Conservation (phyloP, 2,113 vertebrate genomes). For the Dicrurus megarhynchus region DNA sequence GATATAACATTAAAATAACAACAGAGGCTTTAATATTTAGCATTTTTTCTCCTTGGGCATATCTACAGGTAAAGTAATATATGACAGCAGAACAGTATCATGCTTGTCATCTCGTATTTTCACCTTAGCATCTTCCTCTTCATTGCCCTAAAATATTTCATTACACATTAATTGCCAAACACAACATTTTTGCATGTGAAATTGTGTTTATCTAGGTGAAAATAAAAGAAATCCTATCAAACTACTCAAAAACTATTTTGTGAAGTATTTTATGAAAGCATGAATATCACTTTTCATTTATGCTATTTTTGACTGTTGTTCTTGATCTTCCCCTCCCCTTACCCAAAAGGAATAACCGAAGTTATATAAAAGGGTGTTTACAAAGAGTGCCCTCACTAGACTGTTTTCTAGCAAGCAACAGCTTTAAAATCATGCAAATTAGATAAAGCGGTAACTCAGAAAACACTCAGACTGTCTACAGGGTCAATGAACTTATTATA, state of each 20-base stretch:
- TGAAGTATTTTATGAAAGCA: not conserved
- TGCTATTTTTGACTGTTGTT: not conserved
- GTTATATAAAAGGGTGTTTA: slow-evolving; percentile 20
- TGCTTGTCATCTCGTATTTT: not conserved
- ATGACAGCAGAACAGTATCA: not conserved
- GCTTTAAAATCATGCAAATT: slow-evolving; percentile 61
- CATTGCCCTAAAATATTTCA: not conserved
- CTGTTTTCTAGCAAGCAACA: slow-evolving; percentile 36
- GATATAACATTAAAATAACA: not conserved
- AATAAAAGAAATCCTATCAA: not conserved
- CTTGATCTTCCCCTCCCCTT: not conserved
- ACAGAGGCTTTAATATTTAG: not conserved
- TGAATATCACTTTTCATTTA: not conserved
- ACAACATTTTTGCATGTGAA: not conserved
- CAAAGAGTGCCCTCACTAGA: not conserved
- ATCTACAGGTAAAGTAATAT: not conserved
- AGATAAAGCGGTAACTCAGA: slow-evolving; percentile 40
- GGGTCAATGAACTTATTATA: slow-evolving; percentile 37
- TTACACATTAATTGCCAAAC: not conserved
- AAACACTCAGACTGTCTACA: slow-evolving; percentile 26
- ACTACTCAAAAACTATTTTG: not conserved
- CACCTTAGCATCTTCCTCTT: not conserved
- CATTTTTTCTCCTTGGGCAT: not conserved
- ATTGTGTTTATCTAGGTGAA: not conserved
- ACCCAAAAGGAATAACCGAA: not conserved